These are phyloP conservation scores for Agrypnia vestita DNA, from an alignment of 1,140 invertebrate genomes.

Conservation along the genomic window DNA sequence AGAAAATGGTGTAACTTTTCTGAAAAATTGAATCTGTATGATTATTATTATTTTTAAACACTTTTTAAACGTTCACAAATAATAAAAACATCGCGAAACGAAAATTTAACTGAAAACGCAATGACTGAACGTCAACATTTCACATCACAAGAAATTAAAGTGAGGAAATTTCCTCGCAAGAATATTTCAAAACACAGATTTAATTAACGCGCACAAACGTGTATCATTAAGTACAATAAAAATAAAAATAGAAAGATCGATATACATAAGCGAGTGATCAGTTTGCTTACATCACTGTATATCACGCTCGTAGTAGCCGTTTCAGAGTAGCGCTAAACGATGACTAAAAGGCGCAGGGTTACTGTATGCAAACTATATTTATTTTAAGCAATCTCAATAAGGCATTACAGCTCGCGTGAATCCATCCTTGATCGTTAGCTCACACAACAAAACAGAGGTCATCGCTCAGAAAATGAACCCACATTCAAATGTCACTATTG, in stretches of 20 bases:
- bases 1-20: too few species aligned
- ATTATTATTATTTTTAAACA: too few species aligned
- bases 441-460: constrained; percentile 47
- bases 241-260: constrained; percentile 46
- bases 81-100: neutral
- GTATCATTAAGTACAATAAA: constrained; percentile 17
- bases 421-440: constrained; percentile 40
- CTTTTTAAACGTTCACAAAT: neutral
- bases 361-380: neutral
- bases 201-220: constrained; percentile 25
- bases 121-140: too few species aligned
- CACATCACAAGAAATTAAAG: too few species aligned
- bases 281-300: neutral
- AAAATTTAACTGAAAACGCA: neutral
- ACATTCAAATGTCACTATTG: constrained; percentile 35
- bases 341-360: neutral
- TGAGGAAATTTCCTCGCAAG: neutral
- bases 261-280: constrained; percentile 5
- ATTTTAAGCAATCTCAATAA: constrained; percentile 1
- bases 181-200: neutral
- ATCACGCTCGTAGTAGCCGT: neutral
- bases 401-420: constrained; percentile 8
- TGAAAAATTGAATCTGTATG: too few species aligned
- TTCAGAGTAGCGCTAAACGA: neutral
- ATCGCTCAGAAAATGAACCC: constrained; percentile 44